These are phyloP conservation scores for Panulirus ornatus DNA, from an alignment of 1,140 invertebrate genomes.

Conservation along the genomic window DNA sequence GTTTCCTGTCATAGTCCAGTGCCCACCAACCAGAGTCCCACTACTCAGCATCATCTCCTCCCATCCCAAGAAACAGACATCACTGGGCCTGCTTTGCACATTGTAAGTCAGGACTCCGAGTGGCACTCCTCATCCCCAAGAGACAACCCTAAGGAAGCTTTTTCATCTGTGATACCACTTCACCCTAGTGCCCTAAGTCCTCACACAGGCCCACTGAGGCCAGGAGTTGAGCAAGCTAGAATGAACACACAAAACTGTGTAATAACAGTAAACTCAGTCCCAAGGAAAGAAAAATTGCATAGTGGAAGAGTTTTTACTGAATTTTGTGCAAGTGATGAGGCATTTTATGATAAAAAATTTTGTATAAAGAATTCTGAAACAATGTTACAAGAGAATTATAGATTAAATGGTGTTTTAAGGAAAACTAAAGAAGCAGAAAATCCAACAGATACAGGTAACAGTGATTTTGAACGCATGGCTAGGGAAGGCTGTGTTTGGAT, in stretches of 20 bases:
- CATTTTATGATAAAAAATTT: constrained; percentile 58
- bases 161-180: constrained; percentile 72
- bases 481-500: constrained; percentile 66
- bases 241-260: constrained; percentile 53
- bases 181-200: constrained; percentile 72
- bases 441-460: constrained; percentile 21
- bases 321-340: constrained; percentile 42
- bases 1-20: constrained; percentile 52
- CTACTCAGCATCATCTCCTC: constrained; percentile 43
- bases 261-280: constrained; percentile 55
- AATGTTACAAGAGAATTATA: constrained; percentile 56
- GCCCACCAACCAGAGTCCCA: constrained; percentile 47
- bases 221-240: constrained; percentile 48
- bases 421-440: constrained; percentile 44
- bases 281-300: constrained; percentile 34
- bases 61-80: constrained; percentile 11
- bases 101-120: constrained; percentile 43
- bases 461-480: constrained; percentile 59
- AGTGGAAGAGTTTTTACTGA: constrained; percentile 35
- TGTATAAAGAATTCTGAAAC: constrained; percentile 39
- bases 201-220: constrained; percentile 57
- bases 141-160: constrained; percentile 71
- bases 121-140: constrained; percentile 65
- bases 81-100: constrained; percentile 27
- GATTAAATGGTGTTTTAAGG: constrained; percentile 47